Evolutionary conservation across 2,888 invertebrate species (phyloP), one percentile per base, ranked within the genome.

Genomic region (Platypus cylindrus): DNA sequence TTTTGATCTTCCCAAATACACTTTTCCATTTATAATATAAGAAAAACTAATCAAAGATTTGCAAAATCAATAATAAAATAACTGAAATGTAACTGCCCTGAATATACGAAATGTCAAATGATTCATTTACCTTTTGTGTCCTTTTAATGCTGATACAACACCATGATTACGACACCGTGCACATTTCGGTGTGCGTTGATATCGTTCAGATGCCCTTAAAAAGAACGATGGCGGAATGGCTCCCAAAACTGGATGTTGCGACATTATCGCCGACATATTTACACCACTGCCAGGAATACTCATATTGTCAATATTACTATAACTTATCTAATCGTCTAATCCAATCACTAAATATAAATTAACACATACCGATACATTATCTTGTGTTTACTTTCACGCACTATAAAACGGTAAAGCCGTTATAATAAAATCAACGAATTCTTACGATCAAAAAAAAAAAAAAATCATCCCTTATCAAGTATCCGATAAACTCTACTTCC

Each of bases 111-210:
- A n/a, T n/a, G n/a, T n/a, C n/a, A n/a, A n/a, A n/a, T n/a, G n/a
- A n/a, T n/a, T n/a, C n/a, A n/a, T n/a, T n/a, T 42, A 43, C 9
- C 95, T 75, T 65, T 91, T 91, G 68, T 87, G 87, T 1, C 90
- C 91, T 66, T 95, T 95, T 36, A 91, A 69, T 4, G 89, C 89
- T 16, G 94, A 91, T 38, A 95, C 94, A 45, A 93, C 91, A 49
- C 95, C 95, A 70, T 97, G 95, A 69, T 97, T 95, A 40, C 95
- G 71, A 60, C 95, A 97, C 34, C 95, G 73, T 38, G 95, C 95
- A 65, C 95, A 95, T 65, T 95, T 95, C 24, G 95, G 95, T 12
- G 95, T 94, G 48, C 94, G 68, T 66, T 93, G 93, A 64, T 91
- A 94, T 53, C 93, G 73, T 60, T 94, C 93, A 14, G 83, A 81